phyloP scores from a whole-genome alignment of 1,140 invertebrate genomes.

The Diorhabda sublineata region DNA sequence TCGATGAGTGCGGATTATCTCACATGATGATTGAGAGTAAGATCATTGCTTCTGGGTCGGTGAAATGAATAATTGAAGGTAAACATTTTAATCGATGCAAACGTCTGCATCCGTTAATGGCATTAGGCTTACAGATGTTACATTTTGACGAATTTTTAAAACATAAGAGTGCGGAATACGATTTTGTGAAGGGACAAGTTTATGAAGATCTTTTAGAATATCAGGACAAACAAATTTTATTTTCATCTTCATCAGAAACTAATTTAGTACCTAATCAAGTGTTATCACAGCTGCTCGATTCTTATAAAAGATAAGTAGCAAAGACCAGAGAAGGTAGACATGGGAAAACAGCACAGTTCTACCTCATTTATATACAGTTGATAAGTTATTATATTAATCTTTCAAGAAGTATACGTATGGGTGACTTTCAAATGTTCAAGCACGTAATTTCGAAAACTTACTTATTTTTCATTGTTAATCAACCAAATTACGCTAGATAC shows the following conservation, averaged over 20 bases:
- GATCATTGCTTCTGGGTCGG: slow-evolving; percentile 40
- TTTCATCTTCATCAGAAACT: background rate
- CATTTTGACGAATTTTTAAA: slow-evolving; percentile 15
- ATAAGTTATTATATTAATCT: slow-evolving; percentile 19
- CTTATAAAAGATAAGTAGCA: slow-evolving; percentile 8
- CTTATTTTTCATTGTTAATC: slow-evolving; percentile 23
- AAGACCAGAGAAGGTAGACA: slow-evolving; percentile 22
- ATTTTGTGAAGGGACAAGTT: background rate
- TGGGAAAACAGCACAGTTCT: slow-evolving; percentile 26
- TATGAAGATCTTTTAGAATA: slow-evolving; percentile 18
- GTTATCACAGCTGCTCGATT: slow-evolving; percentile 12
- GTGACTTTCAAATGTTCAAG: slow-evolving; percentile 17
- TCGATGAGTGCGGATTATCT: slow-evolving; percentile 40
- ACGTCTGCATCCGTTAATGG: slow-evolving; percentile 25
- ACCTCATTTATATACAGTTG: slow-evolving; percentile 15
- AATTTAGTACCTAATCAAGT: slow-evolving; percentile 16
- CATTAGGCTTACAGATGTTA: slow-evolving; percentile 17
- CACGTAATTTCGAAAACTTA: slow-evolving; percentile 18
- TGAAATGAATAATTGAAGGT: slow-evolving; percentile 31
- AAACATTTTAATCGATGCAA: slow-evolving; percentile 44
- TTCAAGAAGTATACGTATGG: slow-evolving; percentile 14
- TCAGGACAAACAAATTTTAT: slow-evolving; percentile 17
- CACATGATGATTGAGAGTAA: slow-evolving; percentile 39
- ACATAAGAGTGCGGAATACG: background rate
- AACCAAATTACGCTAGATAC: slow-evolving; percentile 25